Evolutionary conservation across 2,888 invertebrate species (phyloP), one percentile per base, ranked within the genome.

Genomic region (Trypoxylon attenuatum): DNA sequence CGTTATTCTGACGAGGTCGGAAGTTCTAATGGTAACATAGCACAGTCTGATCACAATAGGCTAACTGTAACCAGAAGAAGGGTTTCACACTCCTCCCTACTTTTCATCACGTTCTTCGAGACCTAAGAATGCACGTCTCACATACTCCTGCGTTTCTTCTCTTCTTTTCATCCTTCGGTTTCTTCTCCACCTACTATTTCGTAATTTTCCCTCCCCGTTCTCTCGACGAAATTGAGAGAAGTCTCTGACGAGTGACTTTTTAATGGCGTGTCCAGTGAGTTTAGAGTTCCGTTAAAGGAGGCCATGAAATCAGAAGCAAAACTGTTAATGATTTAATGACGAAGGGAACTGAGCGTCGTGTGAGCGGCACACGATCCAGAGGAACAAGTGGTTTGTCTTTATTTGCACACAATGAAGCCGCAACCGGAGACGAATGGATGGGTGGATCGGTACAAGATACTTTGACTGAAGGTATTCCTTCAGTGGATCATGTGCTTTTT

Each of bases 51-150:
- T 55, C 64, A 76, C 76, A 76, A 76, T 76, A 45, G 61, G 19
- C 52, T 76, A 76, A 76, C 77, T 76, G 76, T 76, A 77, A 67
- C 59, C 13, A 43, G 45, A 55, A 39, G 53, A 67, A 69, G 63
- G 59, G 73, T 76, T 73, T 71, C 73, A 76, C 73, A 76, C 64
- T 76, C 66, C 73, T 69, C 52, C 57, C 43, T 62, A 47, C 66
- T 60, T 69, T 53, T 57, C 55, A 41, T 25, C 10, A 2, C 38
- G 53, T 41, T 52, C 64, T 59, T 19, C 54, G 72, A 52, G 50
- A 33, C 33, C 41, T 19, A 52, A 50, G 41, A 45, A 52, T 56
- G 69, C 53, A 42, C 52, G 39, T 19, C 33, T 51, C 43, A 33
- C 33, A 13, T 13, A 8, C 13, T 13, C 2, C 10, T 33, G 33